Percentiles rank a stretch among this genome's conserved stretches.
Conservation (phyloP, 2,113 vertebrate genomes). For the Corythaixoides concolor region DNA sequence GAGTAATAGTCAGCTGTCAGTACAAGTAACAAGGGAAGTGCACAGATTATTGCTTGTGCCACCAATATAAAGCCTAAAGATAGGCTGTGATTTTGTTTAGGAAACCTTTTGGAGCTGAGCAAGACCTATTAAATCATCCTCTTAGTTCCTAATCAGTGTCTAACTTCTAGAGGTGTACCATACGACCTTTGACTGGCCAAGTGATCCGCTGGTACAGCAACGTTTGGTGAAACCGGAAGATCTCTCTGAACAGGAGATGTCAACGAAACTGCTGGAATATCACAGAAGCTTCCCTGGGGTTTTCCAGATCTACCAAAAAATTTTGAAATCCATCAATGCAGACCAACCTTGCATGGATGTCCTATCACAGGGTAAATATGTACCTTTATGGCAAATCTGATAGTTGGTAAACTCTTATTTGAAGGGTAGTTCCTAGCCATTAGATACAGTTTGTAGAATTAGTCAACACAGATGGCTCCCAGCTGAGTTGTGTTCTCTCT, state of each 20-base stretch:
- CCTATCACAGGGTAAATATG: slow-evolving; percentile 83
- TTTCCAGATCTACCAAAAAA: slow-evolving; percentile 74
- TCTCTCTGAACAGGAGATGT: slow-evolving; percentile 69
- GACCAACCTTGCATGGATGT: slow-evolving; percentile 87
- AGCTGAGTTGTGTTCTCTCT: background rate
- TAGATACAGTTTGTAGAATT: background rate
- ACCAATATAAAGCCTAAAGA: background rate
- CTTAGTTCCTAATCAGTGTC: background rate
- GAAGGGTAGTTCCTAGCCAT: background rate
- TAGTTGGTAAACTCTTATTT: background rate
- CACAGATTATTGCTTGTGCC: background rate
- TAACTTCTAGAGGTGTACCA: slow-evolving; percentile 84
- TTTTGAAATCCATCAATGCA: slow-evolving; percentile 78
- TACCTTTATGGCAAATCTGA: background rate
- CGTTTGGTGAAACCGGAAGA: slow-evolving; percentile 66
- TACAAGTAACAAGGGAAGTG: background rate
- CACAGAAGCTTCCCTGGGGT: slow-evolving; percentile 77
- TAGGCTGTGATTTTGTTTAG: background rate
- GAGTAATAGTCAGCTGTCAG: background rate
- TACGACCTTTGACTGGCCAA: slow-evolving; percentile 83
- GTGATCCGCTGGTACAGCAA: slow-evolving; percentile 42
- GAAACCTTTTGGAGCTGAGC: background rate
- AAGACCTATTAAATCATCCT: background rate
- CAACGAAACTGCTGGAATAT: slow-evolving; percentile 72
- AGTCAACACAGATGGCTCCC: background rate